Conservation (phyloP, 2,797 vertebrate species). For the Lithobates sylvaticus region DNA sequence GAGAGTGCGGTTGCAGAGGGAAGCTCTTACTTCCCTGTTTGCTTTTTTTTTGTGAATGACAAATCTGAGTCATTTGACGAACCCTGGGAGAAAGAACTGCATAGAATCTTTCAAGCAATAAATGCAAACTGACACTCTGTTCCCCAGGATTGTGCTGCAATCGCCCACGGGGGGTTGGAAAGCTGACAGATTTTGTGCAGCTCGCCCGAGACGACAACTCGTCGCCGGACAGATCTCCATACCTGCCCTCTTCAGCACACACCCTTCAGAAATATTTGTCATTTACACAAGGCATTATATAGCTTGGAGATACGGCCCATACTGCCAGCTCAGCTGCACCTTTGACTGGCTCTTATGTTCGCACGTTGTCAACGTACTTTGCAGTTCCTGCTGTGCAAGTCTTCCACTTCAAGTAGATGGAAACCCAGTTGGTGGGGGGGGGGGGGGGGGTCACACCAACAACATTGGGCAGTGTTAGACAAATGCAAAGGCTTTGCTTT, state of each 20-base stretch:
- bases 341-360: not conserved
- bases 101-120: not conserved
- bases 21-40: constrained; percentile 24
- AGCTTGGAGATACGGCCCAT: not conserved
- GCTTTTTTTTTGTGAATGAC: constrained; percentile 28
- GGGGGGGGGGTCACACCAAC: too few relatives aligned
- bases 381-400: not conserved
- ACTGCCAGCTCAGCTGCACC: not conserved
- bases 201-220: not conserved
- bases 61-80: not conserved
- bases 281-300: not conserved
- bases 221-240: not conserved
- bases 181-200: constrained; percentile 22
- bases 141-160: not conserved
- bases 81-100: not conserved
- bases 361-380: not conserved
- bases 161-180: not conserved
- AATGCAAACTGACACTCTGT: not conserved
- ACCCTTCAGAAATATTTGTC: constrained; percentile 39
- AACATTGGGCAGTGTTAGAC: too few relatives aligned
- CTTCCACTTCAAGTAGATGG: too few relatives aligned
- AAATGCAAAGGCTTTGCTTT: too few relatives aligned
- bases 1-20: not conserved
- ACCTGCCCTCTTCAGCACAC: not conserved
- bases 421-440: too few relatives aligned